Percentiles rank a stretch among this genome's conserved stretches.
These are phyloP conservation scores for Eretmocerus hayati DNA, from an alignment of 2,888 invertebrate species.

Conservation along the genomic window DNA sequence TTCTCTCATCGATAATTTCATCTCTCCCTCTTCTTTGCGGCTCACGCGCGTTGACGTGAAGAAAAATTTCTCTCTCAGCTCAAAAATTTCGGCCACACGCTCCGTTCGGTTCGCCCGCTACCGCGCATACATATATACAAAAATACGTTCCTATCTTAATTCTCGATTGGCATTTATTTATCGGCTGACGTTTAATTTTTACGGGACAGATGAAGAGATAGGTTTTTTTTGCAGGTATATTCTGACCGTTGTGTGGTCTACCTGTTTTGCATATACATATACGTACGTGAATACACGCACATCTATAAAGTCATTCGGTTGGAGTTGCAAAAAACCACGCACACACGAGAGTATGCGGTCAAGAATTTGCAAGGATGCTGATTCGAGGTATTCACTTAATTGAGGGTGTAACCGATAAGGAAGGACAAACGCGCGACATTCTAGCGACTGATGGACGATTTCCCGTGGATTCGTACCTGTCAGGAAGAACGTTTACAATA, in stretches of 20 bases:
- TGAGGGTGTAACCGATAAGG: slow-evolving; percentile 35
- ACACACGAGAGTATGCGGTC: background rate
- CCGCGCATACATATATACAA: background rate
- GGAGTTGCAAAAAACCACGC: too few relatives aligned
- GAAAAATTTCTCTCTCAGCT: slow-evolving; percentile 19
- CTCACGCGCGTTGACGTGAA: slow-evolving; percentile 1
- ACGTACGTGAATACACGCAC: background rate
- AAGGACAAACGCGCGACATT: too few relatives aligned
- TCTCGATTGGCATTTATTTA: slow-evolving; percentile 44
- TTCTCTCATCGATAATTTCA: too few relatives aligned
- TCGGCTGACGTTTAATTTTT: slow-evolving; percentile 46
- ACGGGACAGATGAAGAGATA: slow-evolving; percentile 43
- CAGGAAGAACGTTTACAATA: too few relatives aligned
- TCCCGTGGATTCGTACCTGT: too few relatives aligned
- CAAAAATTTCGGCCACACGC: slow-evolving; percentile 8
- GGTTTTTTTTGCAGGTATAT: slow-evolving; percentile 36
- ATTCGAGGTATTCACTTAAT: slow-evolving; percentile 39
- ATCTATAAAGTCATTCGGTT: background rate
- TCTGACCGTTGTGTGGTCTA: slow-evolving; percentile 41
- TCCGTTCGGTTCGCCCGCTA: slow-evolving; percentile 4
- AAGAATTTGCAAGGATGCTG: too few relatives aligned
- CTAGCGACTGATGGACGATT: too few relatives aligned
- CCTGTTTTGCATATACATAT: background rate
- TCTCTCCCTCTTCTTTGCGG: slow-evolving; percentile 10
- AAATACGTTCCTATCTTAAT: slow-evolving; percentile 36